Base-by-base conservation (phyloP, 2,113 vertebrate genomes). In the Myotis yumanensis region DNA sequence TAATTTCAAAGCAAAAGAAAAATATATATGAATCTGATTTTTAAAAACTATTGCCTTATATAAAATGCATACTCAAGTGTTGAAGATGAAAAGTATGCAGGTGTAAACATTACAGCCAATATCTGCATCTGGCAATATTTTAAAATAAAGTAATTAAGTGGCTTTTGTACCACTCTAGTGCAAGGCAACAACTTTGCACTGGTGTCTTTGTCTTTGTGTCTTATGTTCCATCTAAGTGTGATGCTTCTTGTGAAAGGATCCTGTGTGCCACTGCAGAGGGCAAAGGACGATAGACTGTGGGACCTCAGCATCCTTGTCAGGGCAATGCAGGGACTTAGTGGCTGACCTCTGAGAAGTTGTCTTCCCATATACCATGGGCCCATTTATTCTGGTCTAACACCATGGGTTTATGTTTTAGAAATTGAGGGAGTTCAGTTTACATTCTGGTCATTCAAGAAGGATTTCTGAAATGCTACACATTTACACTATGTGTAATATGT, bases 1-100 rank as follows among this genome's bases (percentile, higher is more conserved):
- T 54, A 20, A 40, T 66, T 91, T 91, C 25, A 93, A 89, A 91
- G 35, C 5, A 51, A 91, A 85, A 57, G 76, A 28, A 51, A 91
- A 82, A 86, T 64, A 68, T 2, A 77, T 25, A 40, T 4, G 32
- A 84, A 84, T 48, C 20, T 71, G 35, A 84, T 72, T 54, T 77
- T 32, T 2, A 64, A 40, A 62, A 81, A 62, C 1, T 1, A 0
- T 46, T 51, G 59, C 79, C 66, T 85, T 10, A 9, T 37, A 32
- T 80, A 23, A 83, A 91, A 91, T 25, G 12, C 62, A 51, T 64
- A 46, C 59, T 76, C 2, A 23, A 20, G 17, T 16, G 5, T 12
- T 48, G 10, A 86, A 69, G 59, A 37, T 12, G 25, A 22, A 30
- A 62, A 59, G 35, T 17, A 5, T 0, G 32, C 32, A 48, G 23